Evolutionary conservation across 2,113 vertebrate genomes (phyloP).

Genomic region (Dromaius novaehollandiae): DNA sequence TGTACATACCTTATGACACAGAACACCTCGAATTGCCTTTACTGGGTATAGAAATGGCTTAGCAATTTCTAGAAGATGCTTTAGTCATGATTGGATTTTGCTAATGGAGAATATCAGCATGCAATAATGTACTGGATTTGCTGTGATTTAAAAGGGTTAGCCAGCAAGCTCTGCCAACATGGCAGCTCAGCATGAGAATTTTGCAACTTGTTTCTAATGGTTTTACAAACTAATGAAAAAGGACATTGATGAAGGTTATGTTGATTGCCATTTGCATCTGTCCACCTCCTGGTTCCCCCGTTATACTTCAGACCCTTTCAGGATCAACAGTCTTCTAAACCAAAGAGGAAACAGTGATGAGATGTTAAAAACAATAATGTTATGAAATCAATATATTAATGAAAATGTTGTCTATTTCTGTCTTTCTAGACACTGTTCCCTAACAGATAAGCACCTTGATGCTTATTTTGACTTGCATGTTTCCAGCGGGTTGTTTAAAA

Average conservation of each 20-base stretch:
- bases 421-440: background rate
- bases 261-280: background rate
- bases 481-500: background rate
- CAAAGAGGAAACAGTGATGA: background rate
- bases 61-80: background rate
- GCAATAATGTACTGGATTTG: background rate
- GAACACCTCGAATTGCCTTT: background rate
- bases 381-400: background rate
- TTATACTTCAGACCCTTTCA: background rate
- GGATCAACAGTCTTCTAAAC: background rate
- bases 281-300: background rate
- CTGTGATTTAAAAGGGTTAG: background rate
- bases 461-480: background rate
- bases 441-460: background rate
- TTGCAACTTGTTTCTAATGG: background rate
- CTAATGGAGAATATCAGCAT: background rate
- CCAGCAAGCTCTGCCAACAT: background rate
- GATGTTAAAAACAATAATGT: background rate
- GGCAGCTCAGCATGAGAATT: background rate
- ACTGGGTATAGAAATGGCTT: background rate
- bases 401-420: background rate
- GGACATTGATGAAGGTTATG: background rate
- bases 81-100: background rate
- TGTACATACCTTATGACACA: background rate
- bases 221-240: constrained; percentile 3